Evolutionary conservation across 2,113 vertebrate species (phyloP), one percentile per base, ranked within the genome.

Genomic region (Tichodroma muraria): DNA sequence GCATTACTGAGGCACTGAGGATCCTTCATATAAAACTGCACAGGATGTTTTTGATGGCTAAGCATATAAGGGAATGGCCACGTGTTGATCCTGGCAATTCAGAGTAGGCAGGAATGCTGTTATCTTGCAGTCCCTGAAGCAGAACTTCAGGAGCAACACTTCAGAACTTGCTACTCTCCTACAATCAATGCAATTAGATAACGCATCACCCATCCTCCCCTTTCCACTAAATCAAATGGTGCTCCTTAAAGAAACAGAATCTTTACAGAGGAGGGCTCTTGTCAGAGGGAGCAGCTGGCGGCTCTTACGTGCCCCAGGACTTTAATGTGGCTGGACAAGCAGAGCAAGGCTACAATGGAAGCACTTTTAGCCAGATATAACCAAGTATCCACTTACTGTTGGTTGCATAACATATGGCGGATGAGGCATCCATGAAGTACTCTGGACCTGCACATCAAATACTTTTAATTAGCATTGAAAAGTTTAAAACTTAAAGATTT

Each of bases 341-440:
- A 95, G 61, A 65, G 38, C 0, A 4, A 92, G 66, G n/a, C 70
- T 78, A 59, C 65, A 64, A 31, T 31, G 64, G 30, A 89, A 73
- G 30, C 30, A 52, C 44, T 97, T 96, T 80, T 77, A 97, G 91
- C 80, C 90, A 89, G 80, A 96, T 93, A 95, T 89, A 96, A 97
- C 89, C 94, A 96, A 97, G 96, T 83, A 88, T 96, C 88, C 97
- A 99, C 99, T 99, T 98, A 99, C 99, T 98, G 99, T 99, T 98
- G 99, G 99, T 98, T 99, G 99, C 99, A 99, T 99, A 99, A 99
- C 98, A 98, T 99, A 99, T 97, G 99, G 98, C 97, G 99, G 99
- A 98, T 99, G 99, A 98, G 99, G 99, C 99, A 99, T 99, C 99
- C 99, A 99, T 97, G 99, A 99, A 97, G 99, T 99, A 97, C 99